phyloP scores from a whole-genome alignment of 2,113 vertebrate genomes.

The Toxostoma redivivum region DNA sequence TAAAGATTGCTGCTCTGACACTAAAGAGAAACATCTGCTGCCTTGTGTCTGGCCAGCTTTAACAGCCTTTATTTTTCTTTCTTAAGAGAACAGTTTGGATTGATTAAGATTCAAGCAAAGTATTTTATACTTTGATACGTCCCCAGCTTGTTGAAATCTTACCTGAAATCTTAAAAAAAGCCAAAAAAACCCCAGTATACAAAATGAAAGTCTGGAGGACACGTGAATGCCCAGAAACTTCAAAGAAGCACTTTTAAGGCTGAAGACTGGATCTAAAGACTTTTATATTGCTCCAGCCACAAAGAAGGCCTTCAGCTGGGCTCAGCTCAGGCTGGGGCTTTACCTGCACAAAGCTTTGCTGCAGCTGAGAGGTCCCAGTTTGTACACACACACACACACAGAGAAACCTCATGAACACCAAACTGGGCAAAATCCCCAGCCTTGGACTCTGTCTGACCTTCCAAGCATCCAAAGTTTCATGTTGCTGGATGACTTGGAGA shows the following conservation, averaged over 20 bases:
- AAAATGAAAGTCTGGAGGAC: slow-evolving; percentile 15
- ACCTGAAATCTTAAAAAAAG: slow-evolving; percentile 17
- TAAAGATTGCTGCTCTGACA: slow-evolving; percentile 46
- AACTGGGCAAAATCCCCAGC: background rate
- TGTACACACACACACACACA: background rate
- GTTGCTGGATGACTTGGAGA: background rate
- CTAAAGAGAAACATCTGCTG: slow-evolving; percentile 62
- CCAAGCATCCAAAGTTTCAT: background rate
- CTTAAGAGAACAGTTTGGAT: slow-evolving; percentile 34
- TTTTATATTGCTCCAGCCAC: background rate
- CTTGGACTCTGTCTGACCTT: background rate
- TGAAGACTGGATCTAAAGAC: background rate
- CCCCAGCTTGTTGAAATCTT: slow-evolving; percentile 23
- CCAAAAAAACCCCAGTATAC: background rate
- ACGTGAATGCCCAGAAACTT: background rate
- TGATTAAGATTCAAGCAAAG: slow-evolving; percentile 28
- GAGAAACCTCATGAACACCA: fast-evolving
- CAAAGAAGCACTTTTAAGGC: slow-evolving; percentile 23
- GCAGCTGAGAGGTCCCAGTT: background rate
- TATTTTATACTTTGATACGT: slow-evolving; percentile 1
- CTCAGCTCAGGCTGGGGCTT: background rate
- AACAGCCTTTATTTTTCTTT: slow-evolving; percentile 5
- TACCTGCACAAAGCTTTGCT: background rate
- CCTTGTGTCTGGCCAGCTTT: background rate
- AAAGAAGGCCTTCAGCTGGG: background rate